Evolutionary conservation across 2,113 vertebrate genomes (phyloP), one percentile per base, ranked within the genome.

Genomic region (Alces alces): DNA sequence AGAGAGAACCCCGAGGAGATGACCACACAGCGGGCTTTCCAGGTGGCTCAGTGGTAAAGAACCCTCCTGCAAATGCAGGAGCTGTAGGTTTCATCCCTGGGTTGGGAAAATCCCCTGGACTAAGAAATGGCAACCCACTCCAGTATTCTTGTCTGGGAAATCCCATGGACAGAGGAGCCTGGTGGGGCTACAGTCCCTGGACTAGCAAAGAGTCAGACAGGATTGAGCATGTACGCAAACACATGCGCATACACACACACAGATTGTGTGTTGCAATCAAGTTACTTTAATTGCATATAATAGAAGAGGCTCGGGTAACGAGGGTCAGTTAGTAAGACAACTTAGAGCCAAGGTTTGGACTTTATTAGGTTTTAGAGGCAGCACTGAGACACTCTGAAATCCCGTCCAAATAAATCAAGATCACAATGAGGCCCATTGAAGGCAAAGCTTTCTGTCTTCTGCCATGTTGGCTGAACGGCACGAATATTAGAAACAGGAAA

Each of bases 361-460:
- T 94, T 88, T 80, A 85, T 93, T 96, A 79, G 55, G 54, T 85
- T 91, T 95, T 39, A 58, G 57, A 91, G 23, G 58, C 54, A 82
- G 13, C 36, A 9, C 33, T 14, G 73, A 64, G 39, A 89, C 36
- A 16, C 10, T n/a, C 28, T 27, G 25, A 91, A 96, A 83, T 7
- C 2, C 21, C 84, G 2, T 39, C 36, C 28, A 23, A 55, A 78
- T 82, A 91, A 92, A 39, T 79, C 36, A 91, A n/a, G 64, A 84
- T 93, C 61, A 91, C 64, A 45, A 30, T 16, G 89, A 90, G 27
- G 70, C 50, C 55, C 17, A 8, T 6, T 6, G 36, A 58, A 86
- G 57, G 17, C 9, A 30, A 47, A 58, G 64, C 19, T 60, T 73
- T 39, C 19, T 39, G 39, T 64, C 64, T 84, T 39, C 36, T 52